These are phyloP conservation scores for Diaphora mendica DNA, from an alignment of 2,888 invertebrate genomes.

Conservation along the genomic window DNA sequence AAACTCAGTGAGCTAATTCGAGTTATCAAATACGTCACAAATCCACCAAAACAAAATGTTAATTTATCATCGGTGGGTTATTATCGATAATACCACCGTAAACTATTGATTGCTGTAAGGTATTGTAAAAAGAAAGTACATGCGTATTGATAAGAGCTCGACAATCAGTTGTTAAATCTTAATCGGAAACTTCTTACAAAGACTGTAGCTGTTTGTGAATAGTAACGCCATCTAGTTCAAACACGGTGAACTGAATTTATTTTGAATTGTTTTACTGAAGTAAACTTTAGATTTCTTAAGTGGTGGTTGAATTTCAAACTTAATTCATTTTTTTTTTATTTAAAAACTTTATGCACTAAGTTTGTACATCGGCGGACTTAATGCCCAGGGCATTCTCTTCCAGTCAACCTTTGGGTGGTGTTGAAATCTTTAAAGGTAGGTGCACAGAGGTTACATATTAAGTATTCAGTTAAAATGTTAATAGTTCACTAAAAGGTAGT, in stretches of 20 bases:
- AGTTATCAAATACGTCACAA: conserved; percentile 7
- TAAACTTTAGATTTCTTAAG: no score
- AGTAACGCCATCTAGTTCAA: conserved; percentile 5
- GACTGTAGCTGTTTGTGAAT: neutral
- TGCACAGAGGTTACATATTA: no score
- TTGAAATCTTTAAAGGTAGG: no score
- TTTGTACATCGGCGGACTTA: no score
- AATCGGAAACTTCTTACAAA: neutral
- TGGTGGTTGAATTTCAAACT: no score
- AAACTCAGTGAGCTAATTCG: neutral
- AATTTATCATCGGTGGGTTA: conserved; percentile 5
- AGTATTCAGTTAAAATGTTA: no score
- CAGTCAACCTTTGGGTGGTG: no score
- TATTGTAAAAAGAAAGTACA: conserved; percentile 23
- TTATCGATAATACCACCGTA: conserved; percentile 16
- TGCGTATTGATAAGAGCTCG: conserved; percentile 1
- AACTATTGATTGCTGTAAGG: conserved; percentile 7
- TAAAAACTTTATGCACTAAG: no score
- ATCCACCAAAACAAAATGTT: conserved; percentile 19
- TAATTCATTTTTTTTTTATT: no score
- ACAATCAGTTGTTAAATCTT: neutral
- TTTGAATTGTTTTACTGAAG: neutral
- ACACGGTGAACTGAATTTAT: neutral
- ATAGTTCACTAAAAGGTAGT: no score
- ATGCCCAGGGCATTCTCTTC: no score